phyloP scores from a whole-genome alignment of 2,797 vertebrate species.

The Agapornis canus region DNA sequence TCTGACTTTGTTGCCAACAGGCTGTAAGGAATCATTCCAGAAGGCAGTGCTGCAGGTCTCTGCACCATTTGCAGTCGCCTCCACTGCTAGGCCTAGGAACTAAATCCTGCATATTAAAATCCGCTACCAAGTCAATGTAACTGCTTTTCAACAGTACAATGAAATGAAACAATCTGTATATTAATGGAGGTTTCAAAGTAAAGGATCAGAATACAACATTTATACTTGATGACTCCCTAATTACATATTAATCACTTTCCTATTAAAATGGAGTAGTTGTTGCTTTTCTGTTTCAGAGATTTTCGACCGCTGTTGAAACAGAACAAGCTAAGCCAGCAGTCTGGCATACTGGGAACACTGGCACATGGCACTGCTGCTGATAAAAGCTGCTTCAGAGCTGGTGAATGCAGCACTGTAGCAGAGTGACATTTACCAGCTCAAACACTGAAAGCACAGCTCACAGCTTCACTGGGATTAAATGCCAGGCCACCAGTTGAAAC shows the following conservation, averaged over 20 bases:
- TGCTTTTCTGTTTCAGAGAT: background rate
- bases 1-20: background rate
- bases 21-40: background rate
- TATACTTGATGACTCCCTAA: background rate
- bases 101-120: background rate
- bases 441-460: slow-evolving; percentile 60
- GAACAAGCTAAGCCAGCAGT: slow-evolving; percentile 15
- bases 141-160: background rate
- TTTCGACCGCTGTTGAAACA: slow-evolving; percentile 28
- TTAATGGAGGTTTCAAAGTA: background rate
- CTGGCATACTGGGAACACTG: slow-evolving; percentile 14
- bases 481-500: slow-evolving; percentile 48
- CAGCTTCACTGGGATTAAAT: slow-evolving; percentile 62
- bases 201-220: background rate
- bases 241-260: background rate
- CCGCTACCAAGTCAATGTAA: background rate
- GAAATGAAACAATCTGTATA: background rate
- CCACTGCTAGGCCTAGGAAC: background rate
- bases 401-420: slow-evolving; percentile 69
- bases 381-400: slow-evolving; percentile 68
- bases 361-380: slow-evolving; percentile 54
- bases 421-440: slow-evolving; percentile 74
- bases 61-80: background rate
- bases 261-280: background rate
- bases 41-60: background rate